phyloP scores from a whole-genome alignment of 2,888 invertebrate genomes.

The Drosophila engyochracea region DNA sequence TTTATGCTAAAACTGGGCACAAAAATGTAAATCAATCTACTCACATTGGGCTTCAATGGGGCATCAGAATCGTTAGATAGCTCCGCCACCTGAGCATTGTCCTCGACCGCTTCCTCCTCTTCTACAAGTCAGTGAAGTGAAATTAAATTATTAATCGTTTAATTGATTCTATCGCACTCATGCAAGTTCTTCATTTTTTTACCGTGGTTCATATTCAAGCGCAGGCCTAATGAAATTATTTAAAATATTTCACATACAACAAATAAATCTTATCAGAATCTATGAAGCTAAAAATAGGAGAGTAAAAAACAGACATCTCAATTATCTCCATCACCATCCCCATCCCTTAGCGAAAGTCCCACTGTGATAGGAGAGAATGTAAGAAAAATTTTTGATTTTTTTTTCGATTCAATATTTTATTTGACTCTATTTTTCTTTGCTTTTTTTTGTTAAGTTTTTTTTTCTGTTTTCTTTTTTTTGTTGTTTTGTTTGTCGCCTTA shows the following conservation, averaged over 20 bases:
- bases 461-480: conserved; percentile 59
- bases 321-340: neutral
- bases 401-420: conserved; percentile 79
- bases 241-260: neutral
- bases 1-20: fast-evolving
- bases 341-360: neutral
- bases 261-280: neutral
- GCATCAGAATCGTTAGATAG: conserved; percentile 85
- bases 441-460: conserved; percentile 75
- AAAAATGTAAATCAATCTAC: conserved; percentile 36
- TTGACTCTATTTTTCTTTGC: conserved; percentile 77
- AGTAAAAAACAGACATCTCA: neutral
- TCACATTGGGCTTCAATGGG: conserved; percentile 84
- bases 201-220: conserved; percentile 70
- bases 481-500: conserved; percentile 80
- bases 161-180: conserved; percentile 16
- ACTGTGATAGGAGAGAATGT: neutral
- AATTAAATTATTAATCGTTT: conserved; percentile 24
- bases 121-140: conserved; percentile 58
- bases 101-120: conserved; percentile 84
- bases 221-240: conserved; percentile 1
- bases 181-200: conserved; percentile 10
- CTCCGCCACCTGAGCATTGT: conserved; percentile 83
- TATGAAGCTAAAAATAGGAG: neutral
- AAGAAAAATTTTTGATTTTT: neutral